Evolutionary conservation across 2,113 vertebrate species (phyloP).

Genomic region (Polypterus senegalus): DNA sequence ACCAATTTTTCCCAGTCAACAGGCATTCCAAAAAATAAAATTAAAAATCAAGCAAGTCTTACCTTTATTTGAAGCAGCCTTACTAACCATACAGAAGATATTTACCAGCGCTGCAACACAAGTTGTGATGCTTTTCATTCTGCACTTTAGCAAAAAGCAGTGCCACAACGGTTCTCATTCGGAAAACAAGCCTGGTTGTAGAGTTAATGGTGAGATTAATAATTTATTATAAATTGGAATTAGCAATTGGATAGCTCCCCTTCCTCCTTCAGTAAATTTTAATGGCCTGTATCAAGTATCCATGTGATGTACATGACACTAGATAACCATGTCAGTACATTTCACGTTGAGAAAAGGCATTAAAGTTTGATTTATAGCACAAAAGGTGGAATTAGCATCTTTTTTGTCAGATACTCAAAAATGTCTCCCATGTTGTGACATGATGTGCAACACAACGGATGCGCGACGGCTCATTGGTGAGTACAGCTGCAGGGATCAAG

Average conservation of each 20-base stretch:
- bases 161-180: conserved; percentile 19
- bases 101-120: conserved; percentile 43
- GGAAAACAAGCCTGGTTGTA: conserved; percentile 39
- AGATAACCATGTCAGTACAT: conserved; percentile 51
- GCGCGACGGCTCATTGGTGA: too few species aligned
- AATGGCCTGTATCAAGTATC: conserved; percentile 77
- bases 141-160: conserved; percentile 25
- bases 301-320: conserved; percentile 44
- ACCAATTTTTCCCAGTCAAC: background rate
- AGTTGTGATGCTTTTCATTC: conserved; percentile 35
- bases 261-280: conserved; percentile 65
- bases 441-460: too few species aligned
- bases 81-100: conserved; percentile 45
- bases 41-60: conserved; percentile 32
- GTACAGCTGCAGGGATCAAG: too few species aligned
- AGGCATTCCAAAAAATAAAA: conserved; percentile 7
- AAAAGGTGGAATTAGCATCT: conserved; percentile 4
- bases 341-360: conserved; percentile 37
- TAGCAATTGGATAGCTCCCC: conserved; percentile 64
- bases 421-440: too few species aligned
- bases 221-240: conserved; percentile 52
- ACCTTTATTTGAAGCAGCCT: conserved; percentile 65
- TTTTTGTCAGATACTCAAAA: too few species aligned
- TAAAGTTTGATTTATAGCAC: conserved; percentile 43
- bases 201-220: conserved; percentile 64